Evolutionary conservation across 2,797 vertebrate species (phyloP), one percentile per base, ranked within the genome.

Genomic region (Ficedula albicollis): DNA sequence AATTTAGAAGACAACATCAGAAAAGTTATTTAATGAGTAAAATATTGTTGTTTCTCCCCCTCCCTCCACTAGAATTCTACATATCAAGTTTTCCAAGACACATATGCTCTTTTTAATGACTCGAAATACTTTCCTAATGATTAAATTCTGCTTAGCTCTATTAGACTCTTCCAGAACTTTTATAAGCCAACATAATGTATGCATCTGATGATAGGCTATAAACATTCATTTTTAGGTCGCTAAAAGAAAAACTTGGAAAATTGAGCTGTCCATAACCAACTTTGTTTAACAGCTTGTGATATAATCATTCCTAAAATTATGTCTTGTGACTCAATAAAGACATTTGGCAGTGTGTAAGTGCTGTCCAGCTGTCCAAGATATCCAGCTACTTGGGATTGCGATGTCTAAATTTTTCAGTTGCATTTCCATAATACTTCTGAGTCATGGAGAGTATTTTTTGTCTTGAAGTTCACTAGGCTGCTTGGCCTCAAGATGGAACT

Each of bases 51-150:
- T 90, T 96, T 79, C 89, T 86, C 27, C 46, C 32, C 64, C 77
- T 79, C 36, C 26, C 36, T 80, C 44, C 21, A 38, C 73, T 81
- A 69, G 39, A 93, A 84, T 92, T 91, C 48, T 77, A 92, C 63
- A 69, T 93, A 96, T 92, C 93, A 94, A 73, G 30, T 93, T 96
- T 97, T 92, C 92, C 89, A 85, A 94, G 84, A 81, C 44, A 79
- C 79, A 73, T 62, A 79, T 81, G 84, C 48, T 85, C 55, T 64
- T 86, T 91, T 90, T 91, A 96, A 90, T 96, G 74, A 70, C 74
- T 94, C 60, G 67, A 95, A 93, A 96, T 97, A 89, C 59, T 96
- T 97, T 96, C 80, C 80, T 93, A 92, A 91, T 94, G 89, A 96
- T 93, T 90, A 82, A 96, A 70, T 88, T 91, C 87, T 88, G 17